Percentiles rank a stretch among this genome's conserved stretches.
phyloP scores from a whole-genome alignment of 35 echinoderm and acorn worm species.

The Acanthaster planci region DNA sequence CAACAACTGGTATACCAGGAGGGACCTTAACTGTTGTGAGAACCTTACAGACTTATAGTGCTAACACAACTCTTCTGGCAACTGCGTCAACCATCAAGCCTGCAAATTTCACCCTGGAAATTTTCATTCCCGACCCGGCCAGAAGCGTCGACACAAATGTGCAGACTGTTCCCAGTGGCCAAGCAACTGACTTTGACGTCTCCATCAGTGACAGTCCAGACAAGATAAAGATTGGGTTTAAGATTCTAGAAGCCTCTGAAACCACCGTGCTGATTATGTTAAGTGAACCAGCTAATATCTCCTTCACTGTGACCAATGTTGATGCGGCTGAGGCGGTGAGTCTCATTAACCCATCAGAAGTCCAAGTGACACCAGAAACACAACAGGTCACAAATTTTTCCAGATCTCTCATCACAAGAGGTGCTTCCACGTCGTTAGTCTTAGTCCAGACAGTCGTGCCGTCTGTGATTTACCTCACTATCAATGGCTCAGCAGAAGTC shows the following conservation, averaged over 20 bases:
- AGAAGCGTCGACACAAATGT: not conserved
- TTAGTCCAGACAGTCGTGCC: not conserved
- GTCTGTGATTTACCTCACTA: not conserved
- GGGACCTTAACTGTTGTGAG: not conserved
- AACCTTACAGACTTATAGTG: not conserved
- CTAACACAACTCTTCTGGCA: not conserved
- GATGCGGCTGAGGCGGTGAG: not conserved
- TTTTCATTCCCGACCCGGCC: not conserved
- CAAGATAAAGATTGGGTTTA: not conserved
- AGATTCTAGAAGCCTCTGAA: not conserved
- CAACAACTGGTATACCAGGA: not conserved
- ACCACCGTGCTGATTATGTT: not conserved
- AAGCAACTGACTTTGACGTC: not conserved
- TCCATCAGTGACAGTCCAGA: not conserved
- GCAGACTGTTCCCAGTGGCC: not conserved
- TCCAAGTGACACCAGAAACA: not conserved
- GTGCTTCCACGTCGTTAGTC: not conserved
- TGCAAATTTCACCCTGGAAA: not conserved
- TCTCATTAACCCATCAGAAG: not conserved
- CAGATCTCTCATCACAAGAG: not conserved
- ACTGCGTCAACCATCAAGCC: not conserved
- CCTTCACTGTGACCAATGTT: not conserved
- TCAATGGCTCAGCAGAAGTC: constrained; percentile 2
- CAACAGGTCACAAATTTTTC: not conserved
- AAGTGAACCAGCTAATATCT: not conserved